Conservation (phyloP, 1,140 invertebrate species). For the Metopolophium dirhodum region DNA sequence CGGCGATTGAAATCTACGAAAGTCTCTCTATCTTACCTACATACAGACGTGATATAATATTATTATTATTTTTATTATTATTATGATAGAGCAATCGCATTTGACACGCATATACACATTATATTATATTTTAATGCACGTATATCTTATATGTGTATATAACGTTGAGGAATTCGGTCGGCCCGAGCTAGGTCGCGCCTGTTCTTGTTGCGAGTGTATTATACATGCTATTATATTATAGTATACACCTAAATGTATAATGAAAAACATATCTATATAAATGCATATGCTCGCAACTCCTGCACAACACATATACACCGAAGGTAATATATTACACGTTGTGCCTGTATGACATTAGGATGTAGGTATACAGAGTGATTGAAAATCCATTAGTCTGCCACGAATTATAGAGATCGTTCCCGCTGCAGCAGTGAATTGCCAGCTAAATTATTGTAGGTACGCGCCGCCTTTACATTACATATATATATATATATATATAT, state of each 20-base stretch:
- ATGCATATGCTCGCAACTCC: neutral
- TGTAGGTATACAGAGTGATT: neutral
- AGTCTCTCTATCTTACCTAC: neutral
- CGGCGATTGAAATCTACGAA: neutral
- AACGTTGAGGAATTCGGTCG: neutral
- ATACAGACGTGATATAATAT: neutral
- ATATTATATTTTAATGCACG: neutral
- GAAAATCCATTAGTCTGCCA: neutral
- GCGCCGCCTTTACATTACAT: neutral
- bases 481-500: neutral
- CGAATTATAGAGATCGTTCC: neutral
- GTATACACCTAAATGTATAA: neutral
- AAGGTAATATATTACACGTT: neutral
- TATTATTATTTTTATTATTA: neutral
- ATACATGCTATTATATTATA: neutral
- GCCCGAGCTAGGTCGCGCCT: neutral
- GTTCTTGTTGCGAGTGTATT: neutral
- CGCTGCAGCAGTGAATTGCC: no score
- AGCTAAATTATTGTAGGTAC: neutral
- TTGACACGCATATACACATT: neutral
- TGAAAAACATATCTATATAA: neutral
- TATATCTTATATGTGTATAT: neutral
- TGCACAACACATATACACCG: neutral
- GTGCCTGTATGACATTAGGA: neutral
- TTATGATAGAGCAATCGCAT: conserved; percentile 9